Base-by-base conservation (phyloP, 2,113 vertebrate species). In the Pterophyllum scalare region DNA sequence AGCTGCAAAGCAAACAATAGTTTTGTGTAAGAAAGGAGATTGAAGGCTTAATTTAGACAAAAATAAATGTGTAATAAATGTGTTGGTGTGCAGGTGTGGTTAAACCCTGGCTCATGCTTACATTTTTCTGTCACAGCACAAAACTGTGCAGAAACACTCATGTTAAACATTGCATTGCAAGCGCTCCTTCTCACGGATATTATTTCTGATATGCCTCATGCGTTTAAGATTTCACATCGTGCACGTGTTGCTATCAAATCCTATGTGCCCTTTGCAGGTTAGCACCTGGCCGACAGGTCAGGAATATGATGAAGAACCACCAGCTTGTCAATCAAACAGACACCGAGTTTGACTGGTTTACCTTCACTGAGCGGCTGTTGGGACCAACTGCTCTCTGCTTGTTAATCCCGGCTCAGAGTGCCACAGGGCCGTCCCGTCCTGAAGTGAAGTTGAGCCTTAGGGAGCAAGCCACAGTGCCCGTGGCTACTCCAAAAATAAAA, bases 401-500 rank as follows among this genome's bases (percentile, higher is more conserved):
- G 94, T 87, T 95, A 95, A 82, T 88, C 89, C 92, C 81, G 46
- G 88, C 93, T 95, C 92, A 92, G 75, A 46, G 87, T 76, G 91
- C 93, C 79, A 88, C 91, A 86, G 85, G 92, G 85, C 89, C 87
- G 85, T 88, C 92, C 84, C 93, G 92, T 90, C 90, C 86, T 90
- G 88, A 78, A 91, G 81, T 92, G 86, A 91, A 89, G 88, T 81
- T 76, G 70, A 92, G 89, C 86, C 79, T 94, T 82, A 56, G 92
- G 92, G 91, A 89, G 84, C 59, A 89, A 93, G 93, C 86, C 84
- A 88, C 43, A 49, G 89, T 86, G 93, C 87, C 88, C 26, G 86
- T 54, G 88, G 86, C 62, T 22, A 2, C 87, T 93, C 96, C 96
- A 95, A 96, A 97, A 97, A 98, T 98, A 97, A 94, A 94, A 80